Evolutionary conservation across 2,888 invertebrate genomes (phyloP), one percentile per base, ranked within the genome.

Genomic region (Tetragonula carbonaria): DNA sequence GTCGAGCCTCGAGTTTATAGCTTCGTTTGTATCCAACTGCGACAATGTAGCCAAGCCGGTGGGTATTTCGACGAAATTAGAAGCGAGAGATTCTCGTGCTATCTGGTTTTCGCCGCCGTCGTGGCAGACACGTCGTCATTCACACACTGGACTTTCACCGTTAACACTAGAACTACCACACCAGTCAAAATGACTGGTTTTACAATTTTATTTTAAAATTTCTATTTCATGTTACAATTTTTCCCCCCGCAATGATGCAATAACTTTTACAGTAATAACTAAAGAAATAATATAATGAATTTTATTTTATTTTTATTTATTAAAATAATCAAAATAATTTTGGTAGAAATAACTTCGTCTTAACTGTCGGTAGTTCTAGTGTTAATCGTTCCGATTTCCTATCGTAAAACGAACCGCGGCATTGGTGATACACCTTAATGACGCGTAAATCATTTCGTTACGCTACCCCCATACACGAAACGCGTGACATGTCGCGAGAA

Each of bases 381-480:
- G 80, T 51, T 85, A 82, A 88, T 89, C 84, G 82, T 71, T 50
- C 75, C 28, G n/a, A 50, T 68, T 76, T 23, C 81, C 77, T 84
- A 76, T 51, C 28, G 59, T 67, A 66, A 59, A 88, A 83, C 71
- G 81, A 80, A 74, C 18, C 57, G 53, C 78, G 45, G 38, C 59
- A 57, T 4, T 28, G 18, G 38, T 28, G 50, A 70, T 33, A 18
- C 71, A 18, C 71, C 73, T 79, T 89, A 89, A 83, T 74, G 75
- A 55, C 74, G 57, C 79, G 84, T 90, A 90, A 90, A 90, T 90
- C 86, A 89, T 87, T 79, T 82, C 73, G 70, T 67, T 33, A 68
- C 50, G 81, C 66, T 67, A 70, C 33, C 66, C 70, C 8, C 8
- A 45, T 45, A 45, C 45, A 38, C 38, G 38, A 38, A 38, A 38